A percentile compares a stretch with the other conserved stretches of the same genome.
Conservation (phyloP, 2,888 invertebrate species). For the Julus scandinavius region DNA sequence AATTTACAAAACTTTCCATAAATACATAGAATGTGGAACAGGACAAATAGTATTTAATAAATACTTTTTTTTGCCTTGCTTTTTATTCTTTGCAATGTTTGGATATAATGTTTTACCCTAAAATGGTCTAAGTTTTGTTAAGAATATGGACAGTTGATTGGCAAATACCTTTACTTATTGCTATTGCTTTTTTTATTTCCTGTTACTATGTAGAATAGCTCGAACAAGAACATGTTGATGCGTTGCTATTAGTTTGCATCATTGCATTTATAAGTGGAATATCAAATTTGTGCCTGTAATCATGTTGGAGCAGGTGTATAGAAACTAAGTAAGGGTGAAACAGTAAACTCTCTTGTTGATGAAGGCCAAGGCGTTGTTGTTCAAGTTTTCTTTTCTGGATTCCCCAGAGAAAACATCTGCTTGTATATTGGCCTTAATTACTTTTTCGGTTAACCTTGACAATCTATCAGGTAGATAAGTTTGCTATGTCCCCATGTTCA, state of each 20-base stretch:
- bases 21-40: too few relatives aligned
- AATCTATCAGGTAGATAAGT: background rate
- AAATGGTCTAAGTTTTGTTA: too few relatives aligned
- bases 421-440: background rate
- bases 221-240: background rate
- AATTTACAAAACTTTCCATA: too few relatives aligned
- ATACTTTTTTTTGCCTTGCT: too few relatives aligned
- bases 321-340: background rate
- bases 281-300: background rate
- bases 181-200: background rate
- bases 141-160: background rate
- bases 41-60: too few relatives aligned
- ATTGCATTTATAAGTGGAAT: background rate
- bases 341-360: background rate
- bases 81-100: too few relatives aligned
- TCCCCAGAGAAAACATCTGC: constrained; percentile 24
- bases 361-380: constrained; percentile 18
- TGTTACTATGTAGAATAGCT: background rate
- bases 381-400: constrained; percentile 16
- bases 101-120: too few relatives aligned
- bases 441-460: background rate
- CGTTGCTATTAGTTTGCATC: background rate
- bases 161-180: background rate
- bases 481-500: background rate
- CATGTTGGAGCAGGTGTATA: constrained; percentile 2